Evolutionary conservation across 2,888 invertebrate genomes (phyloP), one percentile per base, ranked within the genome.

Genomic region (Dendrolimus pini): DNA sequence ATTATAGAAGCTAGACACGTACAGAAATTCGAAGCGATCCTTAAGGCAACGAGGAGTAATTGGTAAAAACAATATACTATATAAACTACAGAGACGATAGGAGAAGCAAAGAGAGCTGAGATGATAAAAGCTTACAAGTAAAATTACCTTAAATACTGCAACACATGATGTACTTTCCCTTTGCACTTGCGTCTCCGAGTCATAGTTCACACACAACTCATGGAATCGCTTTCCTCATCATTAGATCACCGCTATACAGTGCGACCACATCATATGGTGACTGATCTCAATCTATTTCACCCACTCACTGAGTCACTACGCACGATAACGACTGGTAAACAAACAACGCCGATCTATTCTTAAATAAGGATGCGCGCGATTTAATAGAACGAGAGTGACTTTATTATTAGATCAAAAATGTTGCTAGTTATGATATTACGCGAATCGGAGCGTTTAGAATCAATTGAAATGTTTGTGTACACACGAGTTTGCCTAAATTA

Each of bases 111-210:
- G 30, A 30, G 30, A 30, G 30, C 30, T 30, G 30, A 30, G 30
- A 30, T 6, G 30, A 30, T 30, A 30, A 30, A 30, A 30, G 30
- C 0, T 30, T 30, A n/a, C n/a, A n/a, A n/a, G n/a, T n/a, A 30
- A 30, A 6, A 56, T 79, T 77, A 89, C 89, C 88, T 83, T 66
- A 88, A 71, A 65, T 71, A 85, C 61, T 82, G 79, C 56, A 85
- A 65, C 56, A 85, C 62, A 68, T 89, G 86, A 64, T 86, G 83
- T 63, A 83, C 67, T 70, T 84, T 87, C 52, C 88, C 85, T 63
- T 71, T 79, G 68, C 88, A 87, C 62, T 74, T 72, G 64, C 67
- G 76, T 61, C 65, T 66, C 67, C 72, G 70, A 55, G 78, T 75
- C 82, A 80, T 81, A 57, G 59, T 63, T 61, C 60, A 59, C 57